phyloP scores from a whole-genome alignment of 2,113 vertebrate species.

The Prinia subflava region DNA sequence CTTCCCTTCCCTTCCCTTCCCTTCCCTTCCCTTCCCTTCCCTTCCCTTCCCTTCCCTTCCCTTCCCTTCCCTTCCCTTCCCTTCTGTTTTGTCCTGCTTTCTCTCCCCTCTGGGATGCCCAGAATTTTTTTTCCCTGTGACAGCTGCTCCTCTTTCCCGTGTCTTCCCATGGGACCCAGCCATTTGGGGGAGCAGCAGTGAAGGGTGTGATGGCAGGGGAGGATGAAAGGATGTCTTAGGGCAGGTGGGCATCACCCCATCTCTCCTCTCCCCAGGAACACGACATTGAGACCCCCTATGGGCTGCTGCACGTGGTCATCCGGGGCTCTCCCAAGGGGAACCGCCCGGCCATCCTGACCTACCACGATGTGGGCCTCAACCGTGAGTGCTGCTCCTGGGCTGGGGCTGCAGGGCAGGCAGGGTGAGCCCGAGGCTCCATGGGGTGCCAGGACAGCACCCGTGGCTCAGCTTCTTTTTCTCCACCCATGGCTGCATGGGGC shows the following conservation, averaged over 20 bases:
- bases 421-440: neutral
- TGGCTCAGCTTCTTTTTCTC: neutral
- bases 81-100: neutral
- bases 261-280: conserved; percentile 80
- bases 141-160: neutral
- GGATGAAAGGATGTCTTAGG: neutral
- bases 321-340: conserved; percentile 93
- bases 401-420: neutral
- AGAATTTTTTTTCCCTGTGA: neutral
- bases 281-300: conserved; percentile 93
- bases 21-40: neutral
- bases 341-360: conserved; percentile 93
- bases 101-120: neutral
- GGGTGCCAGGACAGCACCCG: neutral
- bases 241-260: neutral
- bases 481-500: accelerated
- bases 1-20: neutral
- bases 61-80: neutral
- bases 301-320: conserved; percentile 95
- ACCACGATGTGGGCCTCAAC: conserved; percentile 96
- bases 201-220: neutral
- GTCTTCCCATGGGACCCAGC: neutral
- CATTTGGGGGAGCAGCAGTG: neutral
- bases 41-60: neutral
- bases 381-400: conserved; percentile 78